Evolutionary conservation across 2,888 invertebrate species (phyloP), one percentile per base, ranked within the genome.

Genomic region (Ferdinandea cuprea): DNA sequence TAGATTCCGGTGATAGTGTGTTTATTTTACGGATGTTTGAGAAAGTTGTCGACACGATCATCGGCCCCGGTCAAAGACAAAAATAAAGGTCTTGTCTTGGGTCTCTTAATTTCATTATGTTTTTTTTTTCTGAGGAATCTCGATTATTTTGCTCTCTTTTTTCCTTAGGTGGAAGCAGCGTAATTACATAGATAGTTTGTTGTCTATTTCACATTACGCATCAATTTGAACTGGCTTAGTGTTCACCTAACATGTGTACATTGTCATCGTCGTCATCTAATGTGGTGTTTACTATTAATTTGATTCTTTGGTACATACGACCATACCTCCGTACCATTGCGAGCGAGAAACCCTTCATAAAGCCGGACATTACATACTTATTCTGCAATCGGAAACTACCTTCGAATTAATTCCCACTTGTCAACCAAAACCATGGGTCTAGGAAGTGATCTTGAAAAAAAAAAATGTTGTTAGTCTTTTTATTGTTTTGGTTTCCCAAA

Each of bases 371-470:
- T 61, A 54, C 32, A 52, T 54, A 15, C 13, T 9, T 54, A 15
- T 15, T 9, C 48, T 2, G 35, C 68, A 54, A 72, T 72, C 61
- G 52, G 59, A 48, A 48, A 48, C 50, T 50, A 40, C 65, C 65
- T 65, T 65, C 50, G 50, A 65, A 50, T 50, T 37, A 50, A 28
- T 30, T 58, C 46, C n/a, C 9, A n/a, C 30, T 19, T 28, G 25
- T 17, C 11, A 30, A 11, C 28, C 7, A 35, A 46, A 46, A 15
- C 13, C 8, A 58, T 69, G 21, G 0, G 25, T 46, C 50, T 40
- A 61, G 72, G 52, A 72, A 71, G 65, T 74, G 73, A 74, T 65
- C 73, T 74, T 74, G 73, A 74, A 74, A 74, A 56, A 74, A 74
- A 56, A 58, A 48, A 74, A 56, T 74, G 58, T 48, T 37, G 54